Conservation (phyloP, 2,113 vertebrate species). For the Cynoglossus semilaevis region DNA sequence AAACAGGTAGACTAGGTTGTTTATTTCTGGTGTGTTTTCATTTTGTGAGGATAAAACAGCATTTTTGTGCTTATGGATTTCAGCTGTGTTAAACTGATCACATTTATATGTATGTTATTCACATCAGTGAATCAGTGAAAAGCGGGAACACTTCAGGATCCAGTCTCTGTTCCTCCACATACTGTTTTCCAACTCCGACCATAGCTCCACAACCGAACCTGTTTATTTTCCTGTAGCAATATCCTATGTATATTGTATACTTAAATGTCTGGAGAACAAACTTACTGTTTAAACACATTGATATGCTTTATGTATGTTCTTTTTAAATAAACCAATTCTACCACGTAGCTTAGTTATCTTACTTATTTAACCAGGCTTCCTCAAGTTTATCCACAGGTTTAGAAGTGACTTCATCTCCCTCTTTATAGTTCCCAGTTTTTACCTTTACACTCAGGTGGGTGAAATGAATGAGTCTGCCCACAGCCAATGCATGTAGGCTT, state of each 20-base stretch:
- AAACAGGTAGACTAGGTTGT: constrained; percentile 45
- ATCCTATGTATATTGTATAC: constrained; percentile 77
- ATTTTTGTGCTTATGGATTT: constrained; percentile 54
- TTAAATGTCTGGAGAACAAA: constrained; percentile 72
- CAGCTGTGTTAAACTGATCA: constrained; percentile 45
- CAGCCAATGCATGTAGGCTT: constrained; percentile 77
- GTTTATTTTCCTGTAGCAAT: constrained; percentile 65
- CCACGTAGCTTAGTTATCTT: constrained; percentile 77
- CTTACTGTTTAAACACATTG: constrained; percentile 72
- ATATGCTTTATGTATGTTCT: constrained; percentile 78
- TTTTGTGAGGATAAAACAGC: constrained; percentile 62
- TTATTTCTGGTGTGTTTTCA: constrained; percentile 55
- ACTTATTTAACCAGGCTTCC: constrained; percentile 75
- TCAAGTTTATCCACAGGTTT: constrained; percentile 74
- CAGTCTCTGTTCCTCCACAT: constrained; percentile 47
- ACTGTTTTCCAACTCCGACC: constrained; percentile 49
- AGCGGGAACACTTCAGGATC: constrained; percentile 47
- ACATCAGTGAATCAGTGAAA: constrained; percentile 39
- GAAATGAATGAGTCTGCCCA: constrained; percentile 66
- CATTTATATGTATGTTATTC: constrained; percentile 40
- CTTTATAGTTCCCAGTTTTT: constrained; percentile 64
- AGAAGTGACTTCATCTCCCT: constrained; percentile 43
- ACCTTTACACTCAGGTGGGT: constrained; percentile 69
- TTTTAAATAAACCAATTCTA: constrained; percentile 78
- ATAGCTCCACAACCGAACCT: constrained; percentile 61